Evolutionary conservation across 2,797 vertebrate species (phyloP).

Genomic region (Epinephelus coioides): DNA sequence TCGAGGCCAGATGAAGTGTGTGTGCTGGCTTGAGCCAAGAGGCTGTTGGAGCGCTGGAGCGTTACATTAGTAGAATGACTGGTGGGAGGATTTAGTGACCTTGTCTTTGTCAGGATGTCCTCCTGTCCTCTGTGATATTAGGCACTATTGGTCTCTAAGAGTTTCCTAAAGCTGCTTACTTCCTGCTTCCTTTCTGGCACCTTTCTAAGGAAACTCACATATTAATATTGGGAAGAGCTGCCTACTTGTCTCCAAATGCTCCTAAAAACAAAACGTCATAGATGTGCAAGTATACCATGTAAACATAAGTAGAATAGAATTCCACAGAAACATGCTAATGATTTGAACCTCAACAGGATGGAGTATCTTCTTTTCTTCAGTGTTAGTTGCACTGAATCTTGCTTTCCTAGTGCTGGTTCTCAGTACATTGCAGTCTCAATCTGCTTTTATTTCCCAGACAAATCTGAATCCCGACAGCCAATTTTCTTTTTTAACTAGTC

Average conservation of each 20-base stretch:
- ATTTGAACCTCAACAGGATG: background rate
- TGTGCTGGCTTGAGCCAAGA: conserved; percentile 29
- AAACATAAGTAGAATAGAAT: background rate
- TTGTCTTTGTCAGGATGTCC: conserved; percentile 35
- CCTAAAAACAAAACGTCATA: background rate
- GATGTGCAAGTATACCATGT: background rate
- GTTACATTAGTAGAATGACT: conserved; percentile 42
- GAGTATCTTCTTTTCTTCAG: background rate
- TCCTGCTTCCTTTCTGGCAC: background rate
- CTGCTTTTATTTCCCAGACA: background rate
- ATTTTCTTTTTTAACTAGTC: conserved; percentile 7
- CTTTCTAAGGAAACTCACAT: background rate
- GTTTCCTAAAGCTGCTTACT: conserved; percentile 10
- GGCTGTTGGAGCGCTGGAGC: conserved; percentile 26
- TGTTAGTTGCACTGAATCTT: background rate
- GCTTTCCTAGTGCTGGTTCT: background rate
- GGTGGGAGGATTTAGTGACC: conserved; percentile 20
- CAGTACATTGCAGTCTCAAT: background rate
- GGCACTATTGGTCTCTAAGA: conserved; percentile 26
- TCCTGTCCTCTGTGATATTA: conserved; percentile 32
- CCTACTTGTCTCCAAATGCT: conserved; percentile 4
- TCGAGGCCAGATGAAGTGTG: conserved; percentile 48
- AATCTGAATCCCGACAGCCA: background rate
- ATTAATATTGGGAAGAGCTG: background rate
- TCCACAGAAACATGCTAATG: background rate